Evolutionary conservation across 2,113 vertebrate genomes (phyloP).

Genomic region (Turdus rufiventris): DNA sequence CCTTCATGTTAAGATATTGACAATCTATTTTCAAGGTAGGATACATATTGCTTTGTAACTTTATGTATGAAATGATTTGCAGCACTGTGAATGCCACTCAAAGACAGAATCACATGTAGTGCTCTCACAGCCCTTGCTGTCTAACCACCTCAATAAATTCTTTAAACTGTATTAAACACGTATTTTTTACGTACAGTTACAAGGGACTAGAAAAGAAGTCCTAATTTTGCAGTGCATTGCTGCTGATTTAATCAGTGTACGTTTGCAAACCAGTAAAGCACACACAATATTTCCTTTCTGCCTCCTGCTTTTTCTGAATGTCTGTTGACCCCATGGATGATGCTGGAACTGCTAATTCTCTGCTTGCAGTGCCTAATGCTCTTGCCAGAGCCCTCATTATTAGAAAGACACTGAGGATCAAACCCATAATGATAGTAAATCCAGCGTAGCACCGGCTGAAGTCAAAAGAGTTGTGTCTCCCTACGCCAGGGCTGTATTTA

Average conservation of each 20-base stretch:
- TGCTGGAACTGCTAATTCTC: not conserved
- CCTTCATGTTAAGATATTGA: not conserved
- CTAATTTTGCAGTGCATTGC: not conserved
- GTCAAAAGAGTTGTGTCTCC: not conserved
- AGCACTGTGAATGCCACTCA: not conserved
- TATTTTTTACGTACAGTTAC: not conserved
- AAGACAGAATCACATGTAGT: not conserved
- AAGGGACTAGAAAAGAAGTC: not conserved
- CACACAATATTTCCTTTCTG: not conserved
- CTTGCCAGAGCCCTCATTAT: not conserved
- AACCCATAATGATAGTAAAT: not conserved
- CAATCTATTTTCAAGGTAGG: not conserved
- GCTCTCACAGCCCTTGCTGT: not conserved
- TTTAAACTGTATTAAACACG: not conserved
- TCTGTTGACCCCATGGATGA: not conserved
- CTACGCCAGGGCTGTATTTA: not conserved
- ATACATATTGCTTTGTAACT: not conserved
- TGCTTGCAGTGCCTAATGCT: not conserved
- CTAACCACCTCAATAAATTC: not conserved
- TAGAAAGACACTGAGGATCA: conserved; percentile 3
- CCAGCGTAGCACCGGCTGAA: not conserved
- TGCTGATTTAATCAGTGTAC: not conserved
- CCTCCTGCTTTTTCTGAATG: not conserved
- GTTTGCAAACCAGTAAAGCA: not conserved
- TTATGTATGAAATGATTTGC: not conserved